Evolutionary conservation across 2,797 vertebrate species (phyloP), one percentile per base, ranked within the genome.

Genomic region (Austrolebias charrua): DNA sequence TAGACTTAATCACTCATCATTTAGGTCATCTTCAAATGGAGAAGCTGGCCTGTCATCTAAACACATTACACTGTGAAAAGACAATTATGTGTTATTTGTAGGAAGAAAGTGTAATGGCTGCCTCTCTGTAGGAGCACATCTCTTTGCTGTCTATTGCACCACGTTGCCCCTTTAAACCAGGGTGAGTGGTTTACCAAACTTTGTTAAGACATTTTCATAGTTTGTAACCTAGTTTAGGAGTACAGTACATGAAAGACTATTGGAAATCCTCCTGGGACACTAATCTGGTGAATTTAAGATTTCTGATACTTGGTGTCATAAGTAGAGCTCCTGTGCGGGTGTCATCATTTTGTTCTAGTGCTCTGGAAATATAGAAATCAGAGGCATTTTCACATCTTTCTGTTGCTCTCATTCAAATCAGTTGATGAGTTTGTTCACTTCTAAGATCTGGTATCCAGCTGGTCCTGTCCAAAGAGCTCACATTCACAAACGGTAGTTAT

Each of bases 1-100:
- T 88, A 84, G 84, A 88, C 86, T 89, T 88, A 91, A 92, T 90
- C 77, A 82, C 76, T 89, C 65, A 48, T 85, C 81, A 78, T 75
- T 87, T 83, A 79, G 77, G 43, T 64, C 81, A 80, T 82, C 80
- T 89, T 86, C 81, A 86, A 79, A 89, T 88, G 71, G 81, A 86
- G 74, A 82, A 13, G 61, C 75, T 72, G 60, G 85, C 63, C 70
- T 56, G 73, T 49, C 65, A 90, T 91, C 89, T 88, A 83, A 87
- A 81, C 67, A 77, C 86, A 83, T 88, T 87, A 91, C 66, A 81
- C 75, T 19, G 69, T 71, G 68, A 56, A 62, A 55, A 19, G 11
- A 62, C 49, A 88, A 90, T 86, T 92, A 81, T 88, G 81, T 78
- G 86, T 80, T 69, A 87, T 75, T 91, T 91, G 67, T 67, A 68